Conservation (phyloP, 2,113 vertebrate species). For the Choloepus hoffmanni region DNA sequence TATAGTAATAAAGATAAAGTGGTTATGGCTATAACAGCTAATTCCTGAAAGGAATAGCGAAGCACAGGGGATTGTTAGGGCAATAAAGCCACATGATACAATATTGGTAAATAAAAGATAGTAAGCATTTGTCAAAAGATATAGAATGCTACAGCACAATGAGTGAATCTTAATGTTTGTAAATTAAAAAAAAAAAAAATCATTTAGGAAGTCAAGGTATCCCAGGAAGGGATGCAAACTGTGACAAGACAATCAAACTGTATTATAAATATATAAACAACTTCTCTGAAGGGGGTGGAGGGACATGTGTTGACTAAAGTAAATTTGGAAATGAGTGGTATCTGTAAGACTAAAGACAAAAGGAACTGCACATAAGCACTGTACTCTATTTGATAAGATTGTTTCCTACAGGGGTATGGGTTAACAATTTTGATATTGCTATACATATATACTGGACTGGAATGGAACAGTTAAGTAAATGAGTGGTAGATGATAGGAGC, state of each 20-base stretch:
- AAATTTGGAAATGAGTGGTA: neutral
- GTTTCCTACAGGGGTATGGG: neutral
- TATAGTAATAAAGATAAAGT: neutral
- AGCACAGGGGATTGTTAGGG: neutral
- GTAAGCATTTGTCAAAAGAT: neutral
- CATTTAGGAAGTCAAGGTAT: neutral
- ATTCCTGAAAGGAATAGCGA: neutral
- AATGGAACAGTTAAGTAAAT: constrained; percentile 9
- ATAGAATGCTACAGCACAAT: neutral
- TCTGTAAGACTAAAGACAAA: neutral
- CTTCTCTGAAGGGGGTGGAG: neutral
- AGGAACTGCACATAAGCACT: neutral
- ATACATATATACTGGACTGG: neutral
- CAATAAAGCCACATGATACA: neutral
- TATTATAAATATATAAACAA: neutral
- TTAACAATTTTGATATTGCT: neutral
- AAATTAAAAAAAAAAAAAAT: neutral
- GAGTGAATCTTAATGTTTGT: neutral
- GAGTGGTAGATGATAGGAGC: neutral
- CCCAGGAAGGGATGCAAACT: neutral
- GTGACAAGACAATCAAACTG: neutral
- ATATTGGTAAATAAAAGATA: neutral
- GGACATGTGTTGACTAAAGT: neutral
- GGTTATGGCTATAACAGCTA: neutral
- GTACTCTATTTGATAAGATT: neutral